Evolutionary conservation across 2,888 invertebrate species (phyloP).

Genomic region (Arrhopalites spinosus): DNA sequence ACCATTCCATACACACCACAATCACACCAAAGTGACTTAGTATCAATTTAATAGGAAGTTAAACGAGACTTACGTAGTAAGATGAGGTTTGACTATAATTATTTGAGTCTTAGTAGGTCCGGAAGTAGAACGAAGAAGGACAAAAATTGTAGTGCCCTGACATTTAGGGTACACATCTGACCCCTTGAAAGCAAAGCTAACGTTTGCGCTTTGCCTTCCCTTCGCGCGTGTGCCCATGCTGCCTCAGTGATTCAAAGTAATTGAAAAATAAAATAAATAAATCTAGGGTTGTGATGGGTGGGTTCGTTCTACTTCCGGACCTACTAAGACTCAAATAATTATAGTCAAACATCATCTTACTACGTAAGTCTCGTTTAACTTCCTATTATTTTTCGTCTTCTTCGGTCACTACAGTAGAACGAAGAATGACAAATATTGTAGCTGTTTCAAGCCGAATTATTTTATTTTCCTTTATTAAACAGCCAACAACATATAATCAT

Average conservation of each 20-base stretch:
- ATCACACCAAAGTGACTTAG: too few relatives aligned
- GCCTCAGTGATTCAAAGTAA: not conserved
- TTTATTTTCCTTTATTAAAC: not conserved
- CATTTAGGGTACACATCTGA: too few relatives aligned
- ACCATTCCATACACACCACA: too few relatives aligned
- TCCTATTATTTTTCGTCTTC: not conserved
- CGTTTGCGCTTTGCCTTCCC: too few relatives aligned
- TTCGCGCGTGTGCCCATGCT: too few relatives aligned
- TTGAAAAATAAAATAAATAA: constrained; percentile 4
- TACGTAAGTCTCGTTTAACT: not conserved
- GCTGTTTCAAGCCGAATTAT: not conserved
- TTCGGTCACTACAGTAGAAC: not conserved
- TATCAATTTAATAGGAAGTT: not conserved
- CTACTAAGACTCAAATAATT: not conserved
- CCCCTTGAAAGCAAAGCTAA: too few relatives aligned
- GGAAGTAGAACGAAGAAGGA: not conserved
- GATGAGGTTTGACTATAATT: not conserved
- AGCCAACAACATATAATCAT: not conserved
- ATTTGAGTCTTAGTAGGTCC: not conserved
- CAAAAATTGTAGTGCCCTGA: not conserved
- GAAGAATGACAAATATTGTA: not conserved
- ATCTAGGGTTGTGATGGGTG: not conserved
- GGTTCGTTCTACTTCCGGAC: not conserved
- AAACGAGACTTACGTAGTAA: not conserved
- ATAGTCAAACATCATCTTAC: not conserved